Conservation (phyloP, 2,888 invertebrate genomes). For the Machimus rusticus region DNA sequence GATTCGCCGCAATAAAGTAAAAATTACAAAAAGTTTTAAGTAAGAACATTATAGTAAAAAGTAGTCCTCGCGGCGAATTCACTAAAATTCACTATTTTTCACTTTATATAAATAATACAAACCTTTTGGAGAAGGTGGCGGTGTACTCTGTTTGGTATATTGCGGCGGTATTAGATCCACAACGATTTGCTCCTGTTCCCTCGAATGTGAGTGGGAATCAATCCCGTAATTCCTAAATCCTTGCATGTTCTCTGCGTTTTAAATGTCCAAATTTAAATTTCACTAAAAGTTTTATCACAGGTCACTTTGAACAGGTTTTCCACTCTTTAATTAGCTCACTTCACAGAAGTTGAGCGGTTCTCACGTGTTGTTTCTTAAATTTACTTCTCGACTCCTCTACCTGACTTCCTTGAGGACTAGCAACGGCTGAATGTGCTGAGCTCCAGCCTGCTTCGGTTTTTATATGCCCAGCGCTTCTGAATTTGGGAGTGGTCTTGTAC, state of each 20-base stretch:
- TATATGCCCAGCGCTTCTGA: background rate
- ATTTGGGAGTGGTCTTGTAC: slow-evolving; percentile 6
- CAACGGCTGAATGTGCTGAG: background rate
- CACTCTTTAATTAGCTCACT: background rate
- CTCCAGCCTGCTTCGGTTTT: background rate
- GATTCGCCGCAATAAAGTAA: background rate
- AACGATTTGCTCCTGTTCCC: slow-evolving; percentile 64
- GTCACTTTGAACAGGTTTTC: background rate
- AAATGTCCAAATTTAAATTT: background rate
- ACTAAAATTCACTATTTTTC: background rate
- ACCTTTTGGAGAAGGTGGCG: slow-evolving; percentile 67
- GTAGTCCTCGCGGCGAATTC: background rate
- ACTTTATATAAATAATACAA: slow-evolving; percentile 50
- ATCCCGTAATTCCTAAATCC: slow-evolving; percentile 63
- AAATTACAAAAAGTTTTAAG: background rate
- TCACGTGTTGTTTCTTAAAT: background rate
- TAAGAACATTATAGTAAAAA: background rate
- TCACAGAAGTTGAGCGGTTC: background rate
- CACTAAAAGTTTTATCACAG: slow-evolving; percentile 15
- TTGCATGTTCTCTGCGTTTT: slow-evolving; percentile 58
- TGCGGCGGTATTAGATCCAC: slow-evolving; percentile 69
- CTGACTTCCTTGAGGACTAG: background rate
- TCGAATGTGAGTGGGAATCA: slow-evolving; percentile 53
- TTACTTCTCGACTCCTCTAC: background rate
- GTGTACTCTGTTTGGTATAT: slow-evolving; percentile 64